Percentiles rank a stretch among this genome's conserved stretches.
phyloP scores from a whole-genome alignment of 2,113 vertebrate genomes.

The Vicugna pacos region DNA sequence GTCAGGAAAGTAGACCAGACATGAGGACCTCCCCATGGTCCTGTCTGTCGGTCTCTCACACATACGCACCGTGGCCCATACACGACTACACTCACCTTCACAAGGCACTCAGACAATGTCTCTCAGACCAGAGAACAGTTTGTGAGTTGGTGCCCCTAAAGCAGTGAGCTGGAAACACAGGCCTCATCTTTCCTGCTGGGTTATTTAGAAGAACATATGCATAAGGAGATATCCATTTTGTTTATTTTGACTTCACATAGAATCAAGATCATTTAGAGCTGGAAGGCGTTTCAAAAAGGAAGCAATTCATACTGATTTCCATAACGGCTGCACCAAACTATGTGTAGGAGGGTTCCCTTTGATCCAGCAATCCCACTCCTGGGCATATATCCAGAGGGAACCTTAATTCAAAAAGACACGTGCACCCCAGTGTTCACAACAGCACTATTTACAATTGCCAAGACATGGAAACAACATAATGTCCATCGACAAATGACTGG shows the following conservation, averaged over 20 bases:
- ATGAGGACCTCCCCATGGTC: not conserved
- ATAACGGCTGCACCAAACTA: too few relatives aligned
- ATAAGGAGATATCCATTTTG: not conserved
- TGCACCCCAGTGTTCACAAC: too few relatives aligned
- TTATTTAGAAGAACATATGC: not conserved
- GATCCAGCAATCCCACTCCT: too few relatives aligned
- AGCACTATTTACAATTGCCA: too few relatives aligned
- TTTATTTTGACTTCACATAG: constrained; percentile 36
- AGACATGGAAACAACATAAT: too few relatives aligned
- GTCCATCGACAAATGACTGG: too few relatives aligned
- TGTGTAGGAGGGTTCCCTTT: too few relatives aligned
- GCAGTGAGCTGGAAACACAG: not conserved
- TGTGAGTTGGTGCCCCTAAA: not conserved
- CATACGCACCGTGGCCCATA: not conserved
- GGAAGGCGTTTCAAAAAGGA: constrained; percentile 1
- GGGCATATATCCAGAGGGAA: too few relatives aligned
- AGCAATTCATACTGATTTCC: not conserved
- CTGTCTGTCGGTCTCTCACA: not conserved
- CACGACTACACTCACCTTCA: not conserved
- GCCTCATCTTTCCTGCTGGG: not conserved
- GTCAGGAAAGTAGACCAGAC: not conserved
- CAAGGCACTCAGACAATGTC: not conserved
- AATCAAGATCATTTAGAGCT: not conserved
- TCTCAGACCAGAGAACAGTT: not conserved
- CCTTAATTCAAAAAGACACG: too few relatives aligned